These are phyloP conservation scores for Drosophila asahinai DNA, from an alignment of 1,140 invertebrate genomes.

Conservation along the genomic window DNA sequence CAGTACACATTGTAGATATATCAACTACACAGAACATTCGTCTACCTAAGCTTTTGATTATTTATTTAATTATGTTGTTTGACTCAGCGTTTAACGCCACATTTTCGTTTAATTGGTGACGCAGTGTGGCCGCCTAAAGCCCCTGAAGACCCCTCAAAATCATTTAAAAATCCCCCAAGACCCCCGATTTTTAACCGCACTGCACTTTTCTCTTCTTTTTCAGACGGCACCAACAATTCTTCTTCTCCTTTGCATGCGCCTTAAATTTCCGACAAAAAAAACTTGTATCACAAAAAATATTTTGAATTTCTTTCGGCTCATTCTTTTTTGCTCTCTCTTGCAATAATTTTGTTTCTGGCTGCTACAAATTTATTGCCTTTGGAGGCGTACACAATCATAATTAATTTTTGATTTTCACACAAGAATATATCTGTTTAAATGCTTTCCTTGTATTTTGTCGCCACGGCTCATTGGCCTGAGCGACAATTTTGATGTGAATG, in stretches of 20 bases:
- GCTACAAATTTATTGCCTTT: constrained; percentile 73
- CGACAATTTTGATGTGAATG: constrained; percentile 34
- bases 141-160: too few species aligned
- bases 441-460: constrained; percentile 39
- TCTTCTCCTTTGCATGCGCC: constrained; percentile 46
- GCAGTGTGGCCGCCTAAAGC: constrained; percentile 34
- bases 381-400: constrained; percentile 72
- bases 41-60: constrained; percentile 34
- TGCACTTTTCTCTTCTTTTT: constrained; percentile 65
- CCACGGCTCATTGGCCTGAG: constrained; percentile 60
- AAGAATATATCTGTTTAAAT: constrained; percentile 60
- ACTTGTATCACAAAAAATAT: constrained; percentile 41
- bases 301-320: constrained; percentile 14
- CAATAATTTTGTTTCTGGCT: constrained; percentile 56
- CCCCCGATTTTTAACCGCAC: constrained; percentile 1
- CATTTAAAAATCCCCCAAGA: not conserved
- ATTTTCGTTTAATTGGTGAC: constrained; percentile 82
- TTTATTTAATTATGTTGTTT: constrained; percentile 68
- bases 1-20: constrained; percentile 8
- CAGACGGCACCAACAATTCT: constrained; percentile 80
- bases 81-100: constrained; percentile 66
- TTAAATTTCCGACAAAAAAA: constrained; percentile 44
- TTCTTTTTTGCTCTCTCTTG: constrained; percentile 24
- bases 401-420: constrained; percentile 72
- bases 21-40: constrained; percentile 19